Conservation (phyloP, 2,888 invertebrate genomes). For the Lasioglossum marginatum region DNA sequence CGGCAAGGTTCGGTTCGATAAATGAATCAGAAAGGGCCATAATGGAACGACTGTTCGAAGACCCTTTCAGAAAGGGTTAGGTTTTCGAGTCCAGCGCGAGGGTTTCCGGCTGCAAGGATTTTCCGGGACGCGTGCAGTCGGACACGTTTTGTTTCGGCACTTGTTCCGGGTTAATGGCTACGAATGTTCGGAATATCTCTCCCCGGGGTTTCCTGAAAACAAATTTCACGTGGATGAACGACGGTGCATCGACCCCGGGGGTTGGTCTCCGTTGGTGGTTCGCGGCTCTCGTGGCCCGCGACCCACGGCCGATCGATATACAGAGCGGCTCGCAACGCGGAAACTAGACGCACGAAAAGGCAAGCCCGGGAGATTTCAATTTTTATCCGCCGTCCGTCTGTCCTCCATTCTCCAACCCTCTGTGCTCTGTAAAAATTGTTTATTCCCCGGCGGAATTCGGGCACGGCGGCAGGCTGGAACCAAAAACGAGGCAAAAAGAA, state of each 20-base stretch:
- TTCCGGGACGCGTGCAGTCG: not conserved
- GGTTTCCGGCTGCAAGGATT: not conserved
- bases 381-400: slow-evolving; percentile 41
- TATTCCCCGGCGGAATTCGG: slow-evolving; percentile 28
- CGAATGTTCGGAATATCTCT: slow-evolving; percentile 65
- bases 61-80: not conserved
- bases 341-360: slow-evolving; percentile 55
- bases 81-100: not conserved
- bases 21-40: not conserved
- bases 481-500: not conserved
- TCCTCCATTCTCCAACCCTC: not conserved
- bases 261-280: not conserved
- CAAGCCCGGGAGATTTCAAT: slow-evolving; percentile 64
- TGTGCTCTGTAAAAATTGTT: slow-evolving; percentile 47
- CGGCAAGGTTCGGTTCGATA: not conserved
- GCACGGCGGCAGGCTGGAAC: not conserved
- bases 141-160: slow-evolving; percentile 54
- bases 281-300: not conserved
- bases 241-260: slow-evolving; percentile 65
- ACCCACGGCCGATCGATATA: slow-evolving; percentile 62
- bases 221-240: slow-evolving; percentile 67
- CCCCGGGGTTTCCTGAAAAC: slow-evolving; percentile 60
- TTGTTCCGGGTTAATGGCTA: slow-evolving; percentile 52
- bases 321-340: slow-evolving; percentile 45
- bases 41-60: no score